These are phyloP conservation scores for Pristionchus fissidentatus DNA, from an alignment of 2,888 invertebrate species.

Conservation along the genomic window DNA sequence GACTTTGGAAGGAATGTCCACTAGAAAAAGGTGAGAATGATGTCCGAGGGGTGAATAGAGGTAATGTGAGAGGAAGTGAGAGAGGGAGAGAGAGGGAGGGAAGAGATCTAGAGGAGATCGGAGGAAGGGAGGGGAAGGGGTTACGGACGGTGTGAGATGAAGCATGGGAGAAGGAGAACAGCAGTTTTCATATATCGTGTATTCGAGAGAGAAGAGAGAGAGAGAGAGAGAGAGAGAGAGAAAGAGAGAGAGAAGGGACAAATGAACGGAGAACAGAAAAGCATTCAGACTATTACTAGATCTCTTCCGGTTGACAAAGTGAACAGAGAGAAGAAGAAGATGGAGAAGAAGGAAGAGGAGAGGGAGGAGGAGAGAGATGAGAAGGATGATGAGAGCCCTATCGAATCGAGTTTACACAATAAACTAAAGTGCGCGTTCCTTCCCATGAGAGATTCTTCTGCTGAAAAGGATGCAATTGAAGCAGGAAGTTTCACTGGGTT, in stretches of 20 bases:
- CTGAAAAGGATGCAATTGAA: background rate
- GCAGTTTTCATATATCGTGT: too few species aligned
- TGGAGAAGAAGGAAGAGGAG: background rate
- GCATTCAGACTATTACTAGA: slow-evolving; percentile 29
- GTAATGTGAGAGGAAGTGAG: background rate
- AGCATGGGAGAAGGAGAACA: too few species aligned
- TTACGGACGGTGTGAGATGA: too few species aligned
- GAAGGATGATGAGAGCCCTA: background rate
- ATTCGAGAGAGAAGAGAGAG: background rate
- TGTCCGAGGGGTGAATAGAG: too few species aligned
- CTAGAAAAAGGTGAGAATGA: too few species aligned
- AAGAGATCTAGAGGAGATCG: background rate
- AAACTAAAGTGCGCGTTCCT: background rate
- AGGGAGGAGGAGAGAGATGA: background rate
- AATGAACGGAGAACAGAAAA: slow-evolving; percentile 33
- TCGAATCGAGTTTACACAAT: background rate
- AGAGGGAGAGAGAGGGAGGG: background rate
- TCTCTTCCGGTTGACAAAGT: slow-evolving; percentile 21
- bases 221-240: background rate
- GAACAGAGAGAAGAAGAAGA: slow-evolving; percentile 1
- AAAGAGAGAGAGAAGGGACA: background rate
- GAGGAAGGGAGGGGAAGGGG: too few species aligned
- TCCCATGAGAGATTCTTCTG: background rate
- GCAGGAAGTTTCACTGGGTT: background rate
- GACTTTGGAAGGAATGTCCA: too few species aligned